phyloP scores from a whole-genome alignment of 1,140 invertebrate species.

The Cydia amplana region DNA sequence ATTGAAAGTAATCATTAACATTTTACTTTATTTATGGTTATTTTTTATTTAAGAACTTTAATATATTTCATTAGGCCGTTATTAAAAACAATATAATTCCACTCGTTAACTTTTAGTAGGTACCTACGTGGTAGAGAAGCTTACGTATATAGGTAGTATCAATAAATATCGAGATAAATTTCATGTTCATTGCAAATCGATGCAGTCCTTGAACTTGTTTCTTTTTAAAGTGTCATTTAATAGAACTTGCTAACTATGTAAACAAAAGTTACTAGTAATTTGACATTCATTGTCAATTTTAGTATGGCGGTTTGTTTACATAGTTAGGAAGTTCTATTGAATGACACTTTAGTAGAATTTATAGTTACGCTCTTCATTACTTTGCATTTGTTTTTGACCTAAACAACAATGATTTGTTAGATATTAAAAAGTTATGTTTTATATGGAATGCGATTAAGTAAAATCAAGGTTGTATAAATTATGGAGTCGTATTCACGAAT shows the following conservation, averaged over 20 bases:
- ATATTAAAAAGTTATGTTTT: conserved; percentile 1
- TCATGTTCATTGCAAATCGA: conserved; percentile 36
- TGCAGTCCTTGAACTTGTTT: conserved; percentile 50
- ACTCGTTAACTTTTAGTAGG: neutral
- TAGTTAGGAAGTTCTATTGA: too few relatives aligned
- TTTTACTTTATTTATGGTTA: too few relatives aligned
- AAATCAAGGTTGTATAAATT: conserved; percentile 10
- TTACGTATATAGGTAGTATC: conserved; percentile 37
- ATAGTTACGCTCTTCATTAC: conserved; percentile 15
- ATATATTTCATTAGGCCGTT: too few relatives aligned
- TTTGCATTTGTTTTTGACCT: conserved; percentile 3
- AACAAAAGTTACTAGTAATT: too few relatives aligned
- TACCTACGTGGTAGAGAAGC: neutral
- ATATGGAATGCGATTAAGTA: neutral
- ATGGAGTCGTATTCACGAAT: neutral
- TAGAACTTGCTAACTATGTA: too few relatives aligned
- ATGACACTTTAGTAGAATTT: conserved; percentile 28
- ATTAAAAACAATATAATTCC: too few relatives aligned
- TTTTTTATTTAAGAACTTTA: too few relatives aligned
- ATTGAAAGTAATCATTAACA: neutral
- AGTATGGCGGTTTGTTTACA: too few relatives aligned
- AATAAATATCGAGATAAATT: conserved; percentile 49
- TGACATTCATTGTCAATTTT: too few relatives aligned
- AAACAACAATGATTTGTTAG: conserved; percentile 11
- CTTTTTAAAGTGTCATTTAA: too few relatives aligned